Conservation (phyloP, 1,140 invertebrate species). For the Drusus annulatus region DNA sequence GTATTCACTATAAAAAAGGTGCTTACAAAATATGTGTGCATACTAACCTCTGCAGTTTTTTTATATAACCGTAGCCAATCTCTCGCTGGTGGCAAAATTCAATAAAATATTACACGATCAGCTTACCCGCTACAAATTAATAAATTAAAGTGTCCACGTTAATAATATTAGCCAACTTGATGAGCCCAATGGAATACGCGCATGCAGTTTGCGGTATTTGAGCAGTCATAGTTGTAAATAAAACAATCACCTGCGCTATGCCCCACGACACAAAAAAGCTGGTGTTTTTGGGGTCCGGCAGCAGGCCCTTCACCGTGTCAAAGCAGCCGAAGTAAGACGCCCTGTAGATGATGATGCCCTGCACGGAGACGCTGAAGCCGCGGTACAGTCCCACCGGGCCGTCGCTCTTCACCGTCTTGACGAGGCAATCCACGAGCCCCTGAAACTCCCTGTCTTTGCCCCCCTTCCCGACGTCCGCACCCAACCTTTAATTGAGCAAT, state of each 20-base stretch:
- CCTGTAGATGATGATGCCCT: slow-evolving; percentile 91
- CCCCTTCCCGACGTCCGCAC: slow-evolving; percentile 87
- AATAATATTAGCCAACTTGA: too few relatives aligned
- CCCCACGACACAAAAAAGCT: slow-evolving; percentile 88
- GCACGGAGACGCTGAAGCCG: slow-evolving; percentile 93
- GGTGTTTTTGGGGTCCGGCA: slow-evolving; percentile 89
- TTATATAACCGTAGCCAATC: too few relatives aligned
- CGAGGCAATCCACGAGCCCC: slow-evolving; percentile 89
- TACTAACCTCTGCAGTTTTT: too few relatives aligned
- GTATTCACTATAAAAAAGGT: too few relatives aligned
- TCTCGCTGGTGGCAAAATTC: too few relatives aligned
- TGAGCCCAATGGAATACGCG: too few relatives aligned
- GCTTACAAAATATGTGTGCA: too few relatives aligned
- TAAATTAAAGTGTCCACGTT: too few relatives aligned
- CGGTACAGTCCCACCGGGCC: slow-evolving; percentile 90
- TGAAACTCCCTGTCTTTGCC: slow-evolving; percentile 86
- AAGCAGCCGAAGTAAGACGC: slow-evolving; percentile 96
- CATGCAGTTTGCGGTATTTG: too few relatives aligned
- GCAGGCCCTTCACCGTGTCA: slow-evolving; percentile 91
- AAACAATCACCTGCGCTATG: slow-evolving; percentile 78
- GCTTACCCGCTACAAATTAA: too few relatives aligned
- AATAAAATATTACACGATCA: too few relatives aligned
- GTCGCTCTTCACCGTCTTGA: slow-evolving; percentile 91
- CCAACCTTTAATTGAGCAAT: slow-evolving; percentile 75
- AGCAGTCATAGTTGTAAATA: too few relatives aligned